phyloP scores from a whole-genome alignment of 2,113 vertebrate genomes.

The Otolemur garnettii region DNA sequence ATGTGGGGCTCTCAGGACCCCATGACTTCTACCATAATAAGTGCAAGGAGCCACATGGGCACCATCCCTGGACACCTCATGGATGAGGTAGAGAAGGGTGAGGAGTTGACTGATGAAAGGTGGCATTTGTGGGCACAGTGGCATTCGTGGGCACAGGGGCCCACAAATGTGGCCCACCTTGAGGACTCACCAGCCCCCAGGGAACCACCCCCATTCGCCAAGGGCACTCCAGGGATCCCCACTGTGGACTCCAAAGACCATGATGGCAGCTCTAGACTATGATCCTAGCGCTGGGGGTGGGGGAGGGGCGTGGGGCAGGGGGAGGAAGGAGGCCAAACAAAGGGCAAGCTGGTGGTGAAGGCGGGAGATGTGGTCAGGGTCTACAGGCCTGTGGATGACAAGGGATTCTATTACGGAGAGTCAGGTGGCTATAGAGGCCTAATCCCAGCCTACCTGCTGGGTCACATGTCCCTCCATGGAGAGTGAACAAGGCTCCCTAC shows the following conservation, averaged over 20 bases:
- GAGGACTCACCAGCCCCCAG: constrained; percentile 77
- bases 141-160: constrained; percentile 88
- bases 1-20: constrained; percentile 91
- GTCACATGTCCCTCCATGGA: constrained; percentile 85
- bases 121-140: constrained; percentile 88
- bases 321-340: constrained; percentile 85
- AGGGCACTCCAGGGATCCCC: not conserved
- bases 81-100: constrained; percentile 89
- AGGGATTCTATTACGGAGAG: constrained; percentile 92
- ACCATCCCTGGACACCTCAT: constrained; percentile 93
- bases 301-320: not conserved
- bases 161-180: constrained; percentile 83
- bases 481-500: constrained; percentile 49
- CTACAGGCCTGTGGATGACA: constrained; percentile 91
- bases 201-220: constrained; percentile 56
- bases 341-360: constrained; percentile 91
- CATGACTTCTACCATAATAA: constrained; percentile 92
- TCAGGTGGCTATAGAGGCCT: constrained; percentile 90
- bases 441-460: constrained; percentile 92
- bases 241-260: constrained; percentile 83
- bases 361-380: constrained; percentile 91
- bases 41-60: constrained; percentile 86
- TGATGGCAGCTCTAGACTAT: constrained; percentile 92
- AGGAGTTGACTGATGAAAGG: constrained; percentile 86
- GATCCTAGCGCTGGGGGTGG: constrained; percentile 89